These are phyloP conservation scores for Lophotis ruficrista DNA, from an alignment of 2,113 vertebrate species.

Conservation along the genomic window DNA sequence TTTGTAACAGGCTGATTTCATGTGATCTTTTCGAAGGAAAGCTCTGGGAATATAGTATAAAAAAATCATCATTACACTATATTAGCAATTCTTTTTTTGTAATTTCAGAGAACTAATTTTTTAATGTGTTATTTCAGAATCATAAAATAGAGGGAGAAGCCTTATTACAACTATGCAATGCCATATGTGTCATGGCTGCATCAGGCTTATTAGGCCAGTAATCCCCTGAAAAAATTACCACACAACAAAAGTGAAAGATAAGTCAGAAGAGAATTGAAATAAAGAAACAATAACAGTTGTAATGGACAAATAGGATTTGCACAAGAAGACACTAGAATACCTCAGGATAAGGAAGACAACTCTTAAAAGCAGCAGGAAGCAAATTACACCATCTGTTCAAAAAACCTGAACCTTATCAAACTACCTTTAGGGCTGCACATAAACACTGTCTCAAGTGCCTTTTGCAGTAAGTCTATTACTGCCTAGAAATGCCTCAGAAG, in stretches of 20 bases:
- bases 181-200: background rate
- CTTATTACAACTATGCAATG: background rate
- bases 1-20: background rate
- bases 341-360: background rate
- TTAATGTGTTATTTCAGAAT: background rate
- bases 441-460: conserved; percentile 9
- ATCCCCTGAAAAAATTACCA: conserved; percentile 1
- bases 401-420: background rate
- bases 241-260: background rate
- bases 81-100: background rate
- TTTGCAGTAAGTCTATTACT: background rate
- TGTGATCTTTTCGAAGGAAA: background rate
- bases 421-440: background rate
- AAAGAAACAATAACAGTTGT: background rate
- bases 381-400: conserved; percentile 22
- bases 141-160: background rate
- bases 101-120: background rate
- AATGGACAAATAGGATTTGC: background rate
- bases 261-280: background rate
- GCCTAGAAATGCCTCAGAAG: conserved; percentile 19
- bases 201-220: background rate
- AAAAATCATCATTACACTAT: background rate
- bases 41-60: background rate
- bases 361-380: conserved; percentile 1
- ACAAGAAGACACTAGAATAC: background rate